A percentile compares a stretch with the other conserved stretches of the same genome.
phyloP scores from a whole-genome alignment of 2,888 invertebrate genomes.

The Alloscopus bannaensis region DNA sequence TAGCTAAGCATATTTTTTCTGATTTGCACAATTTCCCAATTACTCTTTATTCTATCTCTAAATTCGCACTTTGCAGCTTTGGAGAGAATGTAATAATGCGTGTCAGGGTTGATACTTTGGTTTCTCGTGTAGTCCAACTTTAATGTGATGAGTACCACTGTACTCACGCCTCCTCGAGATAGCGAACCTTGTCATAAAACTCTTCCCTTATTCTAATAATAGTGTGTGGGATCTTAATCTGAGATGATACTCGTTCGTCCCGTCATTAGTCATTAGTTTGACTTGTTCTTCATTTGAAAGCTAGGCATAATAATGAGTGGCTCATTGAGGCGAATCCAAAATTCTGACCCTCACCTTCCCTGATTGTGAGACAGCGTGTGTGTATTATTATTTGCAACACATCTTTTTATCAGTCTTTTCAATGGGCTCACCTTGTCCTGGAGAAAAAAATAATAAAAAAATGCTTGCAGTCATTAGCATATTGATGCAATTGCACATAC shows the following conservation, averaged over 20 bases:
- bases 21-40: neutral
- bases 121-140: too few species aligned
- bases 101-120: too few species aligned
- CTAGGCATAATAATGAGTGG: neutral
- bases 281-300: neutral
- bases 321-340: neutral
- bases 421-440: neutral
- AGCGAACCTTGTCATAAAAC: neutral
- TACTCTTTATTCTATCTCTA: too few species aligned
- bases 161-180: neutral
- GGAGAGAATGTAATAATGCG: too few species aligned
- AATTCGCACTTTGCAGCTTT: too few species aligned
- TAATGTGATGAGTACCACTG: neutral
- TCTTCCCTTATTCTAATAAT: neutral
- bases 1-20: neutral
- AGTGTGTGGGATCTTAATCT: too few species aligned
- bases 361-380: constrained; percentile 4
- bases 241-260: neutral
- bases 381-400: neutral
- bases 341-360: constrained; percentile 41
- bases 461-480: too few species aligned
- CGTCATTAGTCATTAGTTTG: neutral
- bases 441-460: neutral
- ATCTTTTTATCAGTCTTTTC: neutral
- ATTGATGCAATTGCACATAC: too few species aligned